Conservation (phyloP, 2,113 vertebrate genomes). For the Zeus faber region DNA sequence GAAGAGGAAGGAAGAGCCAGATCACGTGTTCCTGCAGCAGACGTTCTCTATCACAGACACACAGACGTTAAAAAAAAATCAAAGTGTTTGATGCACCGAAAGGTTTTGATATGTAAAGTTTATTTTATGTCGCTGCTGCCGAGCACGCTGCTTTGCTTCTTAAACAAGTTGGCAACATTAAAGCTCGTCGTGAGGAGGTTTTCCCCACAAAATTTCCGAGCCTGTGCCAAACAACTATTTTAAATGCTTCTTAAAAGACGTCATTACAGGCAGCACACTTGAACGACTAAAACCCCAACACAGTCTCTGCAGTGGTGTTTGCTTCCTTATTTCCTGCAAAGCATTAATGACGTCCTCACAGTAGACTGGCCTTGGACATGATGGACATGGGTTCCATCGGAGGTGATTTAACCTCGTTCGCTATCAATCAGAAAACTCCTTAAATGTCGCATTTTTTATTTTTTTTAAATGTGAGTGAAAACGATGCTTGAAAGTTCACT, state of each 20-base stretch:
- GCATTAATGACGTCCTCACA: too few species aligned
- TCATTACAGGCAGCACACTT: constrained; percentile 50
- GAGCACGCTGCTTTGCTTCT: constrained; percentile 39
- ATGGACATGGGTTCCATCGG: too few species aligned
- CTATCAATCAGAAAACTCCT: too few species aligned
- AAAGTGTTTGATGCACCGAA: constrained; percentile 44
- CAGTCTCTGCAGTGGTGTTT: too few species aligned
- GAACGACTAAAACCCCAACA: constrained; percentile 4
- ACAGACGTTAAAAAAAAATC: constrained; percentile 20
- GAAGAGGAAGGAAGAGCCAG: constrained; percentile 12
- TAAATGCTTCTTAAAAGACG: constrained; percentile 56
- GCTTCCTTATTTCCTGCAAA: too few species aligned
- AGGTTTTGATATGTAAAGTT: constrained; percentile 51
- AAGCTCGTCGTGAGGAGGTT: constrained; percentile 44
- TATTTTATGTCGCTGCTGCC: constrained; percentile 41
- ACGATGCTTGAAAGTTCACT: too few species aligned
- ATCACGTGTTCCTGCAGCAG: too few species aligned
- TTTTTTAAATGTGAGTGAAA: too few species aligned
- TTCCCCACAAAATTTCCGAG: constrained; percentile 42
- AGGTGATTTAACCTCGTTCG: too few species aligned
- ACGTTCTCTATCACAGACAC: too few species aligned
- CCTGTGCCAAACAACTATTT: constrained; percentile 51
- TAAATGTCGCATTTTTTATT: too few species aligned
- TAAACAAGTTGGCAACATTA: constrained; percentile 62
- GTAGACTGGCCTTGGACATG: too few species aligned